Percentiles rank a stretch among this genome's conserved stretches.
These are phyloP conservation scores for Himalopsyche tibetana DNA, from an alignment of 2,888 invertebrate genomes.

Conservation along the genomic window DNA sequence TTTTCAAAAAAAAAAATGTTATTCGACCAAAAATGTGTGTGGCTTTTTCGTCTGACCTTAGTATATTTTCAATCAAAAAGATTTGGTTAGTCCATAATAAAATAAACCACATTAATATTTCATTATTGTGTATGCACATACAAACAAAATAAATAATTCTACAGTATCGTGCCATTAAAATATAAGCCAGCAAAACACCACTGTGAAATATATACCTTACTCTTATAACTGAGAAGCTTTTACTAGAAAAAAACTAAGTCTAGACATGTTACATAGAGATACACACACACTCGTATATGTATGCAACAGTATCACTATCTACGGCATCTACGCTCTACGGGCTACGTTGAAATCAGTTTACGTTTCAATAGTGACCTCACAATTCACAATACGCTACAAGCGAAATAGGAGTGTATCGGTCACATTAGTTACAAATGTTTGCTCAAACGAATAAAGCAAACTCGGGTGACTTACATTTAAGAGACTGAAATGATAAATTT, in stretches of 20 bases:
- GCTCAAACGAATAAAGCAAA: not conserved
- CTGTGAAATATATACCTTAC: constrained; percentile 2
- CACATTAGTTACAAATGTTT: constrained; percentile 9
- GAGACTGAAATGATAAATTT: not conserved
- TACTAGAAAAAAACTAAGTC: constrained; percentile 3
- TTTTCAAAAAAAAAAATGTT: no score
- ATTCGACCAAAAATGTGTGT: no score
- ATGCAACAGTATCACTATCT: not conserved
- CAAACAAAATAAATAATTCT: not conserved
- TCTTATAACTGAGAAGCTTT: not conserved
- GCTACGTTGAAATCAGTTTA: not conserved
- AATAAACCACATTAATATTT: no score
- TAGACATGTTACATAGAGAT: not conserved
- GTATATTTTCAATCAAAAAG: no score
- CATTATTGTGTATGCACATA: no score
- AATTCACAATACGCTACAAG: not conserved
- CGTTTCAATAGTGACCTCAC: not conserved
- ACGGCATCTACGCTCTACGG: not conserved
- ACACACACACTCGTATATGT: not conserved
- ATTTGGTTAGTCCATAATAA: no score
- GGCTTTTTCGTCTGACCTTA: no score
- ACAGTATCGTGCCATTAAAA: not conserved
- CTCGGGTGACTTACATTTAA: not conserved
- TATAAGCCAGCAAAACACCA: not conserved
- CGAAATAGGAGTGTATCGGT: not conserved